Evolutionary conservation across 1,140 invertebrate species (phyloP), one percentile per base, ranked within the genome.

Genomic region (Thaumatotibia leucotreta): DNA sequence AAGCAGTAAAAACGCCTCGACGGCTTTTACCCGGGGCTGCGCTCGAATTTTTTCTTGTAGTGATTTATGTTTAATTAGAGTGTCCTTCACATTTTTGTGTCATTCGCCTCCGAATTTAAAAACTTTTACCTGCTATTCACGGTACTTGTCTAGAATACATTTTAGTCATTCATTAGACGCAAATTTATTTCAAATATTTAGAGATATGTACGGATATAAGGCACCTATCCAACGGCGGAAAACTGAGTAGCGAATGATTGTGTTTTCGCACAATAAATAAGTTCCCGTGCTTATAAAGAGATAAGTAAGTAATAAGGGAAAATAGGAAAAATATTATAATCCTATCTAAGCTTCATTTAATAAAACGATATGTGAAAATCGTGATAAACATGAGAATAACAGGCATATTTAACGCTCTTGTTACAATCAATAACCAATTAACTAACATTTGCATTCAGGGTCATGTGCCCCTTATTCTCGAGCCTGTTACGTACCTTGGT

Each of bases 51-150:
- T 68, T 81, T 80, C 70, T 63, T 75, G 67, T 68, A 74, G 69
- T 82, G 79, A 86, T 87, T 88, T 87, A 86, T 87, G 81, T 80
- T 84, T 80, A 82, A 82, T 87, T 86, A 79, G 64, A 84, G 72
- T 76, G 70, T 73, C 69, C 70, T 73, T 74, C 68, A 73, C 72
- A 73, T 79, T 81, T 73, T 76, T 74, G 75, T 73, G 61, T 72
- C 64, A 73, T 72, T 39, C 23, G 17, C 23, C 35, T 70, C 61
- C 17, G 50, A 72, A 73, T 73, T 77, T 68, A 62, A 61, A 66
- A 75, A 77, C 31, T 77, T 73, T 73, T 73, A 73, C 62, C 4
- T 4, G 4, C 52, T 58, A 27, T 54, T n/a, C 22, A 50, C 9
- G 14, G 2, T 14, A 39, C 33, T 39, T 39, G 33, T 14, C 33